Conservation (phyloP, 2,113 vertebrate genomes). For the Lagopus muta region DNA sequence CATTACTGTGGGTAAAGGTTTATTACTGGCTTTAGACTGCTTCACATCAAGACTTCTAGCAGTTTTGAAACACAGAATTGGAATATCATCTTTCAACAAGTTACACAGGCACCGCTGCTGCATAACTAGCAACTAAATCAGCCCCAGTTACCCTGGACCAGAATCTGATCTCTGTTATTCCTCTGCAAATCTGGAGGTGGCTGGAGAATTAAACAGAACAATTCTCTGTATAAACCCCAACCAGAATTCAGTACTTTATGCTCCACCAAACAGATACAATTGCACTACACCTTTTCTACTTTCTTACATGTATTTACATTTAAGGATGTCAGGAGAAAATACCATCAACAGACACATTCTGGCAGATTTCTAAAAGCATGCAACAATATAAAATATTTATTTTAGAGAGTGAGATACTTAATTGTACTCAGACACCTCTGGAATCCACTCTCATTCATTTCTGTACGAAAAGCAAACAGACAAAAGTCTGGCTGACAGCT, state of each 20-base stretch:
- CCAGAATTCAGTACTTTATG: not conserved
- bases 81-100: not conserved
- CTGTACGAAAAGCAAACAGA: slow-evolving; percentile 62
- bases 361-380: slow-evolving; percentile 55
- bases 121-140: not conserved
- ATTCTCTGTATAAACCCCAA: not conserved
- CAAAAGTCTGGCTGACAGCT: slow-evolving; percentile 69
- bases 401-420: slow-evolving; percentile 63
- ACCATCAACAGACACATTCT: slow-evolving; percentile 33
- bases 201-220: not conserved
- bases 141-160: not conserved
- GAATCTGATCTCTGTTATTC: not conserved
- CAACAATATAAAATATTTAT: slow-evolving; percentile 67
- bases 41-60: not conserved
- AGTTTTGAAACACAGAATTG: not conserved
- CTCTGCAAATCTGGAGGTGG: not conserved
- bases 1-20: not conserved
- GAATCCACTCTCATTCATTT: slow-evolving; percentile 74
- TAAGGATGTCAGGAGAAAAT: slow-evolving; percentile 58
- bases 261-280: not conserved
- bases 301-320: slow-evolving; percentile 40
- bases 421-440: slow-evolving; percentile 72
- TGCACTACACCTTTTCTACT: not conserved
- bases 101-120: not conserved
- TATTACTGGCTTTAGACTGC: not conserved